Evolutionary conservation across 1,140 invertebrate genomes (phyloP), one percentile per base, ranked within the genome.

Genomic region (Drosophila athabasca): DNA sequence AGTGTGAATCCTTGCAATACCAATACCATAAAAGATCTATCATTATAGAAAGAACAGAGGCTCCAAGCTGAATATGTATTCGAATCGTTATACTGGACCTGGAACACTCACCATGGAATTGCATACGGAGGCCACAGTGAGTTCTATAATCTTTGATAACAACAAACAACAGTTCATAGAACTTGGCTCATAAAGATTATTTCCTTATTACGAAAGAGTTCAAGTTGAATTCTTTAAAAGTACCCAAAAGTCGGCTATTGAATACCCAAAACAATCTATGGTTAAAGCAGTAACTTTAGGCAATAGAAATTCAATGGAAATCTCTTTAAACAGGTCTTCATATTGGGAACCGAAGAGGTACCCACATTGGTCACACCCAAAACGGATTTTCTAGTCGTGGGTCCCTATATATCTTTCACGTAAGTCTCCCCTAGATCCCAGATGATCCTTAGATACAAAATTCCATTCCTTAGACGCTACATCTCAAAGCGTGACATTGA

Each of bases 271-370:
- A 4, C n/a, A 31, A 1, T 29, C 29, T 7, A 29, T 29, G 29
- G 29, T 17, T 13, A 26, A 6, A 13, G 35, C 31, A 3, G 8
- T 0, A 8, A 17, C 5, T 8, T 29, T 49, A 22, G 2, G 6
- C 6, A 11, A 6, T 24, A n/a, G 0, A 1, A 13, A 49, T 26
- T 39, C 3, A 9, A 19, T 51, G 17, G 0, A 19, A 19, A 19
- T 19, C 13, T 15, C 6, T 41, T 35, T 6, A 9, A n/a, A 29
- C 1, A 95, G 94, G 85, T 95, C 9, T 95, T 94, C 46, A 93
- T 94, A 26, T 75, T 95, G 3, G 94, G 94, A 8, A 93, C 93
- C 66, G 94, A 95, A 83, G 94, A 95, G 72, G 94, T 95, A 0
- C 94, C 94, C 8, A 93, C 94, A 1, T 79, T 94, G 26, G 94